Evolutionary conservation across 2,113 vertebrate species (phyloP).

Genomic region (Clarias magur): DNA sequence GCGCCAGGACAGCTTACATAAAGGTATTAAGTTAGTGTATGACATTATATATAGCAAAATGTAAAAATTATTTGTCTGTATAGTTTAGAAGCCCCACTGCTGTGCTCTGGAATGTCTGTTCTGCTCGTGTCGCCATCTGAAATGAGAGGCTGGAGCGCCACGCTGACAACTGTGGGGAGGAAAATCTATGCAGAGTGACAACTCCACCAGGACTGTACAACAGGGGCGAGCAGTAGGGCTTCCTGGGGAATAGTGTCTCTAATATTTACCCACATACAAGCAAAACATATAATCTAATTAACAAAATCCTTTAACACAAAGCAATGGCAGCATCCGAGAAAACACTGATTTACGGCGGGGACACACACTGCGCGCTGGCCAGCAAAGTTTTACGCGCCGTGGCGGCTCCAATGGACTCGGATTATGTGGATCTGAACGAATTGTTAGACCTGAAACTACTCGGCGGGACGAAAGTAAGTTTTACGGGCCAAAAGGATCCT

Average conservation of each 20-base stretch:
- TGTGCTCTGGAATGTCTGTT: conserved; percentile 58
- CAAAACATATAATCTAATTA: not conserved
- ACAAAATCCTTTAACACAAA: conserved; percentile 46
- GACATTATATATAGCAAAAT: conserved; percentile 20
- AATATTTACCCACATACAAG: conserved; percentile 16
- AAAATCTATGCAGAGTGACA: conserved; percentile 56
- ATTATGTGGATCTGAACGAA: conserved; percentile 67
- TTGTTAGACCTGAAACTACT: conserved; percentile 35
- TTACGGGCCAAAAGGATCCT: conserved; percentile 37
- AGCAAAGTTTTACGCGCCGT: conserved; percentile 11
- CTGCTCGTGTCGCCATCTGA: conserved; percentile 66
- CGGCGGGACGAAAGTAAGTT: conserved; percentile 39
- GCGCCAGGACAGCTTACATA: not conserved
- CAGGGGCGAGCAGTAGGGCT: conserved; percentile 52
- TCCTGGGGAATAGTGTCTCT: conserved; percentile 57
- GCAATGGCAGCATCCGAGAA: conserved; percentile 59
- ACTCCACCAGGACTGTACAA: conserved; percentile 49
- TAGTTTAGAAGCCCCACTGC: conserved; percentile 59
- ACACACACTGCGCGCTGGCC: conserved; percentile 46
- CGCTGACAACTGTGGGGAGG: conserved; percentile 56
- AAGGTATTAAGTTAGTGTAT: not conserved
- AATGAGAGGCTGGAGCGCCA: conserved; percentile 62
- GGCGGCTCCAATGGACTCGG: conserved; percentile 54
- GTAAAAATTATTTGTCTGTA: not conserved
- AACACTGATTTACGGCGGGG: conserved; percentile 32